phyloP scores from a whole-genome alignment of 2,888 invertebrate species.

The Willowsia nigromaculata region DNA sequence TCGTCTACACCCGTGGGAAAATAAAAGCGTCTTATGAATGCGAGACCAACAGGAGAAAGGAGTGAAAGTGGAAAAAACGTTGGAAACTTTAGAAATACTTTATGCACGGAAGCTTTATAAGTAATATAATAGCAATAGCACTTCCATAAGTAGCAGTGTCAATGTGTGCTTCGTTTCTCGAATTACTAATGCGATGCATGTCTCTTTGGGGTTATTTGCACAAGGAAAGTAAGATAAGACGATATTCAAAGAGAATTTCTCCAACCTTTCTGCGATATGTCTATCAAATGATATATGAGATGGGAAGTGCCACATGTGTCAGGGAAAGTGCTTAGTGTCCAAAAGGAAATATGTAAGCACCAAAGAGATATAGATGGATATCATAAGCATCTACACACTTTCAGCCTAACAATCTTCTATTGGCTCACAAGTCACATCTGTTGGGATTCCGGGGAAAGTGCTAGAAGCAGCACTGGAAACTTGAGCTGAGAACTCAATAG shows the following conservation, averaged over 20 bases:
- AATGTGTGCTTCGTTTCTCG: not conserved
- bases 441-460: constrained; percentile 60
- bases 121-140: not conserved
- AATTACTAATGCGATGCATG: constrained; percentile 43
- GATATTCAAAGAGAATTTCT: not conserved
- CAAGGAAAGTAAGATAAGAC: not conserved
- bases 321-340: no score
- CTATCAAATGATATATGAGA: constrained; percentile 16
- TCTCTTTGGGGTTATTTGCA: constrained; percentile 39
- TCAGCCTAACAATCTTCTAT: not conserved
- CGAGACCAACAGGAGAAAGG: not conserved
- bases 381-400: not conserved
- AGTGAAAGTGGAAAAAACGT: not conserved
- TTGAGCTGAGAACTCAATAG: not conserved
- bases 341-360: no score
- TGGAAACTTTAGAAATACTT: not conserved
- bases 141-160: not conserved
- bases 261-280: not conserved
- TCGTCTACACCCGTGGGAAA: not conserved
- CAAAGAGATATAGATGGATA: not conserved
- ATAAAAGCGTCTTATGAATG: constrained; percentile 9
- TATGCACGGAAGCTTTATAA: not conserved
- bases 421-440: constrained; percentile 64
- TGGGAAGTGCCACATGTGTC: not conserved
- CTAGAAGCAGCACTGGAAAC: not conserved